Conservation (phyloP, 2,888 invertebrate species). For the Philaethria dido region DNA sequence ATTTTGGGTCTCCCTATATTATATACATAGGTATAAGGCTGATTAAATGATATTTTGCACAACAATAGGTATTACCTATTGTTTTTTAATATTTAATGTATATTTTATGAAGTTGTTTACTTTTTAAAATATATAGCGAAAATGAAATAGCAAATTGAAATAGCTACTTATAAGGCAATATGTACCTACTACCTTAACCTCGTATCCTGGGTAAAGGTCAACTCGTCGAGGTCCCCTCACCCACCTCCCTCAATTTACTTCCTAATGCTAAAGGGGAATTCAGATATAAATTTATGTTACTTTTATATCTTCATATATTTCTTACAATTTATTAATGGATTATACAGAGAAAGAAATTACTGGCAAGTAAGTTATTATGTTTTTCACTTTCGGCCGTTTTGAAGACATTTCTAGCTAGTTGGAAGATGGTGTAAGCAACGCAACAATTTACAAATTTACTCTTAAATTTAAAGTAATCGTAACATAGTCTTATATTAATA, state of each 20-base stretch:
- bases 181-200: conserved; percentile 8
- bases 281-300: neutral
- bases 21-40: too few relatives aligned
- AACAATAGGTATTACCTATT: too few relatives aligned
- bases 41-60: too few relatives aligned
- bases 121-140: neutral
- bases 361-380: too few relatives aligned
- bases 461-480: neutral
- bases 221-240: conserved; percentile 14
- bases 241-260: conserved; percentile 14
- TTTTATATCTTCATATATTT: neutral
- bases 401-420: too few relatives aligned
- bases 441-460: neutral
- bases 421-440: too few relatives aligned
- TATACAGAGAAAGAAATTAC: too few relatives aligned
- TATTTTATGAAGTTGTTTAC: neutral
- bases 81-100: neutral
- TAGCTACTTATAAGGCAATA: conserved; percentile 6
- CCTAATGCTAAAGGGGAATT: conserved; percentile 8
- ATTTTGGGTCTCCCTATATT: too few relatives aligned
- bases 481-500: neutral
- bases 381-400: too few relatives aligned
- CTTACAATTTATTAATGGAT: neutral
- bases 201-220: conserved; percentile 26
- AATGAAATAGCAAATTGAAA: too few relatives aligned